phyloP scores from a whole-genome alignment of 2,797 vertebrate species.

The Pempheris klunzingeri region DNA sequence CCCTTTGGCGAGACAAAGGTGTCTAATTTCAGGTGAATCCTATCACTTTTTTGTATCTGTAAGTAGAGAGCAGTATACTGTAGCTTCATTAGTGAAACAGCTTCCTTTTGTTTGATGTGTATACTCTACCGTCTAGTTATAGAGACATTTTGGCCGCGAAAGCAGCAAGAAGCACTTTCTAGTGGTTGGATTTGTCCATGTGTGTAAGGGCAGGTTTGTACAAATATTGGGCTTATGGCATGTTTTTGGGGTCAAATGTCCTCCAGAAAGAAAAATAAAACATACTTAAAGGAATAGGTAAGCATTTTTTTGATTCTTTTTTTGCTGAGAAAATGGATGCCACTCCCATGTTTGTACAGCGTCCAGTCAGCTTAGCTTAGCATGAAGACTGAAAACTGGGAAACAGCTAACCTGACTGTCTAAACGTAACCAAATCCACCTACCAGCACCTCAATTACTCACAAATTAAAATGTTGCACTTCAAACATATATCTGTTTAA shows the following conservation, averaged over 20 bases:
- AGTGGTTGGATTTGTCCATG: background rate
- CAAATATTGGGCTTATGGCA: no score
- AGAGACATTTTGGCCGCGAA: slow-evolving; percentile 4
- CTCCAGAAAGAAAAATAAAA: no score
- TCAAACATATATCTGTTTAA: background rate
- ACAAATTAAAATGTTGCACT: background rate
- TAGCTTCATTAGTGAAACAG: slow-evolving; percentile 44
- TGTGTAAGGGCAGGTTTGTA: background rate
- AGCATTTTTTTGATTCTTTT: no score
- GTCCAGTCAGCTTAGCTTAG: background rate
- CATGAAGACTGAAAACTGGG: background rate
- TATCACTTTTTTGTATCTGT: slow-evolving; percentile 43
- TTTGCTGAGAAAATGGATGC: background rate
- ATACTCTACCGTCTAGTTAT: background rate
- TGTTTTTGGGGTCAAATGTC: background rate
- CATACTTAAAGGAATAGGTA: no score
- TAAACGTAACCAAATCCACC: background rate
- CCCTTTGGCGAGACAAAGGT: slow-evolving; percentile 57
- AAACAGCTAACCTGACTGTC: background rate
- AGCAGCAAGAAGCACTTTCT: background rate
- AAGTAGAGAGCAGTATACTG: slow-evolving; percentile 44
- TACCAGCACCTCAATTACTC: background rate
- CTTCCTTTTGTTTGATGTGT: slow-evolving; percentile 30
- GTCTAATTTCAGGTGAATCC: slow-evolving; percentile 61
- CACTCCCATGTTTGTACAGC: background rate